phyloP scores from a whole-genome alignment of 53 echinoderm and acorn worm species.

The Crossaster papposus region DNA sequence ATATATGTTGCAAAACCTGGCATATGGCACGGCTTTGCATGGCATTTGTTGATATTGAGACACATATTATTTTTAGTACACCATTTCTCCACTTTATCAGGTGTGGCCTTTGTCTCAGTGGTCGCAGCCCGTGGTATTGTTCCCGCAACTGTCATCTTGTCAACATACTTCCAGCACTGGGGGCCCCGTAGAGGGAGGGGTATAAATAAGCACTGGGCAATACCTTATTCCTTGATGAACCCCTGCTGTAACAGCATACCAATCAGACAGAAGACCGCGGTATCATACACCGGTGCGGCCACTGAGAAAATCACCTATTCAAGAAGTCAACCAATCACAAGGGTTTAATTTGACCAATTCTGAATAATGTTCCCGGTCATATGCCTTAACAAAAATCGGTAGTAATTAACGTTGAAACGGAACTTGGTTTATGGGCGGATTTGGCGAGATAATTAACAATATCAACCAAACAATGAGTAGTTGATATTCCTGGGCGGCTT shows the following conservation, averaged over 20 bases:
- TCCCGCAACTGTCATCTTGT: too few relatives aligned
- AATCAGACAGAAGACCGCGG: conserved; percentile 9
- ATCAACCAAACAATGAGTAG: conserved; percentile 1
- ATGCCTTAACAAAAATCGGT: neutral
- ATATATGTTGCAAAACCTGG: too few relatives aligned
- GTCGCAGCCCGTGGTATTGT: too few relatives aligned
- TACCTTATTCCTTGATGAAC: conserved; percentile 41
- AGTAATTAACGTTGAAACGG: neutral
- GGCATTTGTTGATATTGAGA: conserved; percentile 15
- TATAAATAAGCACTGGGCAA: too few relatives aligned
- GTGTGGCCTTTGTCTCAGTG: neutral
- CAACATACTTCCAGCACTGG: too few relatives aligned
- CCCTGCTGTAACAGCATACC: conserved; percentile 32
- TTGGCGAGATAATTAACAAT: neutral
- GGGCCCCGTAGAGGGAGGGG: too few relatives aligned
- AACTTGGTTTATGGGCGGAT: neutral
- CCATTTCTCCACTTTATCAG: conserved; percentile 1
- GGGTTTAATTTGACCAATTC: conserved; percentile 7
- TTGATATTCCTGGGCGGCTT: conserved; percentile 14
- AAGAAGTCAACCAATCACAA: conserved; percentile 11
- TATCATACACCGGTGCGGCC: conserved; percentile 39
- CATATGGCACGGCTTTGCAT: too few relatives aligned
- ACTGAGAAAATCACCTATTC: neutral
- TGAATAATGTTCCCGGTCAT: neutral
- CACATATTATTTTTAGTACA: neutral